These are phyloP conservation scores for Parapsyche elsis DNA, from an alignment of 1,140 invertebrate species.

Conservation along the genomic window DNA sequence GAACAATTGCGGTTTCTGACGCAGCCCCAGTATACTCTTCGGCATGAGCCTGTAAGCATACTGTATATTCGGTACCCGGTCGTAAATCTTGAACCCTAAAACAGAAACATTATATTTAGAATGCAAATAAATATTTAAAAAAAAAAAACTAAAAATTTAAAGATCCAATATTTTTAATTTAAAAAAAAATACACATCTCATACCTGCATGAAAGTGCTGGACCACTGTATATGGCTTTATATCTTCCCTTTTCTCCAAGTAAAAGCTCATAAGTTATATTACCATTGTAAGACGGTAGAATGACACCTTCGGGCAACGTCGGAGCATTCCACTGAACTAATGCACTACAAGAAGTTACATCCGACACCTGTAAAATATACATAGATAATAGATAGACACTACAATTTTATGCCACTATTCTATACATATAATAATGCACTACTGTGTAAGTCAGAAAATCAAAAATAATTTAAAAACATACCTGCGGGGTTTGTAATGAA, in stretches of 20 bases:
- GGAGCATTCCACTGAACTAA: slow-evolving; percentile 82
- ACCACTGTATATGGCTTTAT: slow-evolving; percentile 83
- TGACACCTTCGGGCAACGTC: slow-evolving; percentile 69
- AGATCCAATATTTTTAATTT: background rate
- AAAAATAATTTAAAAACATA: slow-evolving; percentile 59
- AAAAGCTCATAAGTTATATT: slow-evolving; percentile 82
- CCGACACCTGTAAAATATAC: slow-evolving; percentile 72
- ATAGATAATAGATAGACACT: too few species aligned
- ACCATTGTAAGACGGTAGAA: slow-evolving; percentile 60
- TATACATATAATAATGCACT: too few species aligned
- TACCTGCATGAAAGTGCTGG: slow-evolving; percentile 75
- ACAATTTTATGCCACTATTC: too few species aligned
- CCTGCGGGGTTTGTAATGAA: slow-evolving; percentile 78
- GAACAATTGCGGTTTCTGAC: slow-evolving; percentile 68
- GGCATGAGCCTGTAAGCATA: slow-evolving; percentile 74
- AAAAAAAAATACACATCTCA: slow-evolving; percentile 39
- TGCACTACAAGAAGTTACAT: slow-evolving; percentile 81
- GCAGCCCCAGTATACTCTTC: slow-evolving; percentile 66
- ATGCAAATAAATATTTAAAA: background rate
- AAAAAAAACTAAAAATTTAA: too few species aligned
- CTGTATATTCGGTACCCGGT: slow-evolving; percentile 83
- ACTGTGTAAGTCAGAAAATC: background rate
- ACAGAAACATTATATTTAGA: slow-evolving; percentile 3
- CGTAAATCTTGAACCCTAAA: slow-evolving; percentile 80
- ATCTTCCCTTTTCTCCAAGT: slow-evolving; percentile 81